Base-by-base conservation (phyloP, 2,797 vertebrate genomes). In the Liparis tanakae region DNA sequence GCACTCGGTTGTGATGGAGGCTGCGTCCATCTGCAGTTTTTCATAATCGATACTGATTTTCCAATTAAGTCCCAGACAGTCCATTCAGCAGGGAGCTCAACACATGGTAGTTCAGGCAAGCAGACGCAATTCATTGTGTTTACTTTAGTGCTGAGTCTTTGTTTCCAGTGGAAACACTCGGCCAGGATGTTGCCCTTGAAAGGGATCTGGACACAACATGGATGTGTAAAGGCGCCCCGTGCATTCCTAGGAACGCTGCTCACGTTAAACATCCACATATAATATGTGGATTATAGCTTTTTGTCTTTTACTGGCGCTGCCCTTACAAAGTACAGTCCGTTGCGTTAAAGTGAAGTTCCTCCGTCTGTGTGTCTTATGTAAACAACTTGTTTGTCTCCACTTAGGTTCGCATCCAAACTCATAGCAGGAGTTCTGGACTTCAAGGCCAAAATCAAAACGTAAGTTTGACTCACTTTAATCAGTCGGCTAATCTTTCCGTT, bases 361-460 rank as follows among this genome's bases (percentile, higher is more conserved):
- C 50, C 20, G n/a, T 51, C 50, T 44, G 13, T 39, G 25, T 25
- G 6, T 10, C 51, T 20, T 66, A 41, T 56, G 46, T 37, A 34
- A 54, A 54, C 46, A 48, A 53, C 48, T 0, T 77, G 57, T 79
- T 51, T 81, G 36, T 87, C 64, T 86, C 22, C 41, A 0, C 43
- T 0, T 67, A 96, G 96, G 85, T 96, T 96, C 93, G 95, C 95
- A 10, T 94, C 96, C 6, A 96, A 94, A 78, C 85, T 96, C 66
- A 96, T 96, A 0, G 94, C 94, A n/a, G 96, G 94, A 1, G 93
- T 96, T 37, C 84, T 96, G 79, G 95, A 96, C 78, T 96, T 96
- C 85, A 96, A 94, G 81, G 91, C 92, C 82, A 93, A 92, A 89
- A 85, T 96, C 62, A 93, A 93, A 76, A 91, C 68, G 96, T 96